Evolutionary conservation across 2,888 invertebrate genomes (phyloP).

Genomic region (Metellina segmentata): DNA sequence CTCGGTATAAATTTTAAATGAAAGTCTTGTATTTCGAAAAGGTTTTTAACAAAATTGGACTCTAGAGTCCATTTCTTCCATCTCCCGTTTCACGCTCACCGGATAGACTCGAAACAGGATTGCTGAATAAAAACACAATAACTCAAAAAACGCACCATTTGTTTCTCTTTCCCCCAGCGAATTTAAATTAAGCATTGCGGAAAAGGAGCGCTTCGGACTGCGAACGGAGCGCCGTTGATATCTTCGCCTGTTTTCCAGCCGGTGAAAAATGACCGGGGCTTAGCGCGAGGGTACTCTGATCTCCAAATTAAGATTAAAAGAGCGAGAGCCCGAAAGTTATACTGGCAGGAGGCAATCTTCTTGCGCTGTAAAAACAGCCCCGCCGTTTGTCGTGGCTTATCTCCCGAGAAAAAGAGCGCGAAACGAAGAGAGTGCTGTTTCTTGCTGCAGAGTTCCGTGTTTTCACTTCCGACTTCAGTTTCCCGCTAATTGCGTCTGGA

Average conservation of each 20-base stretch:
- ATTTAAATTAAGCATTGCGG: slow-evolving; percentile 28
- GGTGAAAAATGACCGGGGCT: slow-evolving; percentile 41
- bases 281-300: slow-evolving; percentile 13
- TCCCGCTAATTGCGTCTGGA: not conserved
- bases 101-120: not conserved
- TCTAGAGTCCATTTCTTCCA: not conserved
- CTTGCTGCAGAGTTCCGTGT: not conserved
- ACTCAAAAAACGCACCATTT: not conserved
- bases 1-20: too few relatives aligned
- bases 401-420: not conserved
- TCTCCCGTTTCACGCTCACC: not conserved
- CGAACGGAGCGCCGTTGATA: not conserved
- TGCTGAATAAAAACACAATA: not conserved
- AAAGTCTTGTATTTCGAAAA: not conserved
- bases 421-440: not conserved
- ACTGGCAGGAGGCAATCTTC: not conserved
- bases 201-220: not conserved
- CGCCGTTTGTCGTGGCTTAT: not conserved
- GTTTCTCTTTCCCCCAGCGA: not conserved
- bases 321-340: slow-evolving; percentile 8
- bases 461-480: not conserved
- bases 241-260: slow-evolving; percentile 3
- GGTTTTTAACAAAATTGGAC: not conserved
- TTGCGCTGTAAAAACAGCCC: not conserved
- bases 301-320: slow-evolving; percentile 59